Percentiles rank a stretch among this genome's conserved stretches.
Conservation (phyloP, 2,797 vertebrate species). For the Schizothorax lantsangensis region DNA sequence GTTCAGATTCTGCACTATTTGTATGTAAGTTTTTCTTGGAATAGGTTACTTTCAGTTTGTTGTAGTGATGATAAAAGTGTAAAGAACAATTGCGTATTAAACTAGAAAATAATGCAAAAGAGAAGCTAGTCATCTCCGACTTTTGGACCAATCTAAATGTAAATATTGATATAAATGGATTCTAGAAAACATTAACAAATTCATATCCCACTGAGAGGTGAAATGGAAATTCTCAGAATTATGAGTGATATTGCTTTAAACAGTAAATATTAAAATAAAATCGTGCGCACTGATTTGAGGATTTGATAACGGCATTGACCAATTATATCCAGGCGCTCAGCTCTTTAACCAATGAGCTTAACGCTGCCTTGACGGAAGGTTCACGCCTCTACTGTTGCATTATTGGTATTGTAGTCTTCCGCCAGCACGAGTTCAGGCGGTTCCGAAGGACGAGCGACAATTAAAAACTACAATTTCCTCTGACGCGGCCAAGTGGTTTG, state of each 20-base stretch:
- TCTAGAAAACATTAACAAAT: neutral
- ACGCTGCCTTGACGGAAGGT: neutral
- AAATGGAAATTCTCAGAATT: neutral
- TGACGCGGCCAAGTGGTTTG: constrained; percentile 31
- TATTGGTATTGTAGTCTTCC: constrained; percentile 61
- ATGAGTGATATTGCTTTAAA: neutral
- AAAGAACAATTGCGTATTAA: neutral
- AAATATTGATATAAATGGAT: neutral
- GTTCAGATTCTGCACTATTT: neutral
- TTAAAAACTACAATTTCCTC: constrained; percentile 64
- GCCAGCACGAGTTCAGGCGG: accelerated
- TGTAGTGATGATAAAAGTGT: neutral
- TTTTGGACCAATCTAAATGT: neutral
- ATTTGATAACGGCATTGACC: neutral
- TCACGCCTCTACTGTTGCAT: neutral
- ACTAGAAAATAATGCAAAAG: neutral
- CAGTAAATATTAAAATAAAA: neutral
- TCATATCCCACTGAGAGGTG: neutral
- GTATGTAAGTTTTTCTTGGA: neutral
- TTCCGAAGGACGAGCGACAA: accelerated
- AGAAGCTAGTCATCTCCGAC: neutral
- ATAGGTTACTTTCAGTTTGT: neutral
- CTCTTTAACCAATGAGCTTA: constrained; percentile 52
- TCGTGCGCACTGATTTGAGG: neutral
- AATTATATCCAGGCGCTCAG: constrained; percentile 1